Evolutionary conservation across 1,140 invertebrate species (phyloP).

Genomic region (Dolichoris vasculosae): DNA sequence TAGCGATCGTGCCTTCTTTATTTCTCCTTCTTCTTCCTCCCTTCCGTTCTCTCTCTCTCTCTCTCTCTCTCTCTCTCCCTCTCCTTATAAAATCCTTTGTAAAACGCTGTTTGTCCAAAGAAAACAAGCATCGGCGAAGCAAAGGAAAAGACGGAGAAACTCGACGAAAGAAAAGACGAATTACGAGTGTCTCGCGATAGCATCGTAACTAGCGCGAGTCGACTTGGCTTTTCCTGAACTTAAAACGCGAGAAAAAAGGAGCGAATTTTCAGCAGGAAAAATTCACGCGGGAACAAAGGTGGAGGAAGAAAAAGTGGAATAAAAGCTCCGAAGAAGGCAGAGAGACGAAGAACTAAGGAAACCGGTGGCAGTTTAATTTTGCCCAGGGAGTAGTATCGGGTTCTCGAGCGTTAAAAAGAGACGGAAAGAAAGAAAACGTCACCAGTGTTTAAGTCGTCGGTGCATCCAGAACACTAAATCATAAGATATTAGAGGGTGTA

Average conservation of each 20-base stretch:
- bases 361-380: conserved; percentile 68
- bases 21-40: not conserved
- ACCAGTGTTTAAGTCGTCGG: conserved; percentile 64
- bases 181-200: conserved; percentile 31
- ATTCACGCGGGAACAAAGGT: conserved; percentile 29
- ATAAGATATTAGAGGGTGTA: conserved; percentile 70
- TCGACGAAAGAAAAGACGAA: conserved; percentile 39
- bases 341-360: conserved; percentile 42
- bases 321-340: not conserved
- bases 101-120: conserved; percentile 55
- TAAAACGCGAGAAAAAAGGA: conserved; percentile 24
- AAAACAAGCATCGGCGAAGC: conserved; percentile 45
- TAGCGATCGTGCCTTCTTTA: conserved; percentile 53
- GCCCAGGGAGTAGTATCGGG: conserved; percentile 59
- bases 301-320: conserved; percentile 34
- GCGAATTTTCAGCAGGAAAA: conserved; percentile 10
- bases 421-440: conserved; percentile 48
- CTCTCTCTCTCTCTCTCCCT: not conserved
- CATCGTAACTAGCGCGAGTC: conserved; percentile 11
- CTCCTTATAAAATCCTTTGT: conserved; percentile 25
- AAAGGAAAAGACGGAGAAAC: conserved; percentile 44
- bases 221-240: conserved; percentile 39
- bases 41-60: not conserved
- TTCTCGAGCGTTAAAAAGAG: conserved; percentile 52
- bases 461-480: conserved; percentile 70